Evolutionary conservation across 2,888 invertebrate genomes (phyloP).

Genomic region (Dinocampus coccinellae): DNA sequence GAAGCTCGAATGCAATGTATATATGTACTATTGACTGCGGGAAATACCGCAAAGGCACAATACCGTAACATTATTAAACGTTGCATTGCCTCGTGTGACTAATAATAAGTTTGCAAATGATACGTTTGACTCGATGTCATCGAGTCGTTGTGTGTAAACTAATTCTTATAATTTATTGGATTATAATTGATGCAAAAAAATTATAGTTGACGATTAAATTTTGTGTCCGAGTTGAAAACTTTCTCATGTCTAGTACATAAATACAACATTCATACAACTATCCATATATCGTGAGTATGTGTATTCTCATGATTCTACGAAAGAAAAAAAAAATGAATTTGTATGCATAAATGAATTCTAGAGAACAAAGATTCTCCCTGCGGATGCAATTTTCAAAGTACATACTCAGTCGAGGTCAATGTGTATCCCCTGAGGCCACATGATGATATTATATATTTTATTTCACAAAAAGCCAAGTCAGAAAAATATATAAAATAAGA

Average conservation of each 20-base stretch:
- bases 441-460: not conserved
- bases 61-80: conserved; percentile 18
- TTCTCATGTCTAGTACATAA: not conserved
- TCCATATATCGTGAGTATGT: not conserved
- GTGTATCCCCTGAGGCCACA: conserved; percentile 12
- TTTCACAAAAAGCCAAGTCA: not conserved
- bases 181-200: not conserved
- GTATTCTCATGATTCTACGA: not conserved
- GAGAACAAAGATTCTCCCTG: conserved; percentile 22
- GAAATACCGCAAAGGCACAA: conserved; percentile 28
- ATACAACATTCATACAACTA: not conserved
- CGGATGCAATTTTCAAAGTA: conserved; percentile 12
- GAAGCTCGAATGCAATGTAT: not conserved
- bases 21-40: conserved; percentile 18
- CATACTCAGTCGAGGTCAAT: conserved; percentile 23
- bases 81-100: conserved; percentile 12
- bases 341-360: not conserved
- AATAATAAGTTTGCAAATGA: conserved; percentile 19
- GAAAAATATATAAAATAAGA: conserved; percentile 9
- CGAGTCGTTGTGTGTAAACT: conserved; percentile 26
- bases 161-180: conserved; percentile 21
- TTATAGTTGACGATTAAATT: conserved; percentile 5
- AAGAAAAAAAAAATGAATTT: not conserved
- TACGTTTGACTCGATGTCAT: conserved; percentile 10
- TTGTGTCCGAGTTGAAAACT: not conserved